These are phyloP conservation scores for Synergus laeviventris DNA, from an alignment of 2,888 invertebrate genomes.

Conservation along the genomic window DNA sequence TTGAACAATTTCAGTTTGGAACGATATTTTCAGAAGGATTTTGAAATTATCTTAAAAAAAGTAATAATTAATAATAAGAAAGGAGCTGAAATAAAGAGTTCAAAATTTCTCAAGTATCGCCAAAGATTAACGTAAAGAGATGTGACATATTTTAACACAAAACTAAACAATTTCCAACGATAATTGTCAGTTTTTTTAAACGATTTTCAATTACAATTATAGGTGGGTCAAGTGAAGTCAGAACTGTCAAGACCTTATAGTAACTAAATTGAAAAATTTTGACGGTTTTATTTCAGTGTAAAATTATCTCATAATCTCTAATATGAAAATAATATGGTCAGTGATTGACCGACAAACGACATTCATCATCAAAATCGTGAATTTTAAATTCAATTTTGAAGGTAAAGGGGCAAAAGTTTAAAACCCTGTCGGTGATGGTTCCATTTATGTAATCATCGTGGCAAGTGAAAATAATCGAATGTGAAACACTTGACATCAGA, in stretches of 20 bases:
- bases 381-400: not conserved
- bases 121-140: too few species aligned
- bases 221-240: not conserved
- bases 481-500: conserved; percentile 1
- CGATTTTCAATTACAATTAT: not conserved
- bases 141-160: too few species aligned
- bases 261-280: conserved; percentile 10
- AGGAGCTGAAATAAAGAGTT: too few species aligned
- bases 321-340: not conserved
- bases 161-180: too few species aligned
- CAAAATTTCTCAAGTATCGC: too few species aligned
- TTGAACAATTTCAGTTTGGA: too few species aligned
- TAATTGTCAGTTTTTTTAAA: not conserved
- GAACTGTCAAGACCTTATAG: conserved; percentile 14
- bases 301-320: not conserved
- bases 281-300: not conserved
- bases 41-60: too few species aligned
- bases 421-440: conserved; percentile 48
- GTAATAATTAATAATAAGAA: too few species aligned
- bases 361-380: not conserved
- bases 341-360: not conserved
- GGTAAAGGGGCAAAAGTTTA: not conserved
- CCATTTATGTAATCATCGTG: conserved; percentile 62
- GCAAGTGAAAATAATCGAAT: conserved; percentile 29
- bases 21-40: too few species aligned